Base-by-base conservation (phyloP, 2,888 invertebrate species). In the Charanyca ferruginea region DNA sequence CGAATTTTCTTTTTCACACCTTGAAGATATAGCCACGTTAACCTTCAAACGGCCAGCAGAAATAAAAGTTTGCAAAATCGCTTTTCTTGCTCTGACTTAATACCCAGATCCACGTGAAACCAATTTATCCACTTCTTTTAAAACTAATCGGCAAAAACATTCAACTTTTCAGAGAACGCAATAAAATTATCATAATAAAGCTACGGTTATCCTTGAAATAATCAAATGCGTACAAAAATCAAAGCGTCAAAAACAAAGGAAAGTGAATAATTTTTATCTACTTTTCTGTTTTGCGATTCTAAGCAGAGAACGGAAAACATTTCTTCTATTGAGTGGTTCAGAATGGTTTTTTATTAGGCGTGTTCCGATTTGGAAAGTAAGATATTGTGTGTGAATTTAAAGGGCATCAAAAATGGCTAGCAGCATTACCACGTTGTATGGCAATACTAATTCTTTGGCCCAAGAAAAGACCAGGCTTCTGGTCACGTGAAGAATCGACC, bases 221-320 rank as follows among this genome's bases (percentile, higher is more conserved):
- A 49, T 67, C 42, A 62, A 67, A 67, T 49, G 28, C 18, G 72
- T 22, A 49, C 22, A 61, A 53, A 44, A 35, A 44, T 45, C 54
- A 51, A 55, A 16, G 44, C 28, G 55, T 69, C 68, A 63, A 59
- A 73, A 75, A 69, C 51, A 60, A 60, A 35, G 48, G 38, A 18
- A 59, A 48, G 45, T n/a, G 20, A 63, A 57, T 73, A 57, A 55
- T 62, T 61, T 66, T 60, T 38, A 53, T 52, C 28, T 57, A 58
- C 59, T 67, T 53, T 48, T 73, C 22, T 60, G 54, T 71, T 74
- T 59, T 55, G 48, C 28, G 16, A 63, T 63, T 62, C 53, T 32
- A 57, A 66, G 25, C 47, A 59, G 55, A 47, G 48, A 63, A 49
- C 23, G 42, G 66, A 67, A 66, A 73, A 64, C 44, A 64, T 59